Base-by-base conservation (phyloP, 2,797 vertebrate genomes). In the Galaxias olidus region DNA sequence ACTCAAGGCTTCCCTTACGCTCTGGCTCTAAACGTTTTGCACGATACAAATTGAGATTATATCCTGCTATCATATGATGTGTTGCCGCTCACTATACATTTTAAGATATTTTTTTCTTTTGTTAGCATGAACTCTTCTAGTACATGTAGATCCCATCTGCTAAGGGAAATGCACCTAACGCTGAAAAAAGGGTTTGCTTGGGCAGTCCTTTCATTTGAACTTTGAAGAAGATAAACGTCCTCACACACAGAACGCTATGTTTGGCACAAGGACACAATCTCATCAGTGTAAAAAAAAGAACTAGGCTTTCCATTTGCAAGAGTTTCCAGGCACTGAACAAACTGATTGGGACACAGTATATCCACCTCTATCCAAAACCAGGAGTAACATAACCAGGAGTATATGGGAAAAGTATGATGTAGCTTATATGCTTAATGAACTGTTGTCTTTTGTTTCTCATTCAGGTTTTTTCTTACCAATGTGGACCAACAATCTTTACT, bases 191-290 rank as follows among this genome's bases (percentile, higher is more conserved):
- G 14, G 4, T 14, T 10, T 12, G 15, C 13, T 1, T 46, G 46
- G 18, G 13, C 14, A 30, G 52, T 18, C 73, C 63, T 43, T 68
- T 68, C 76, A 4, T 74, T 72, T 86, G 86, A 89, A 87, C 86
- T 85, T 49, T 85, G 55, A n/a, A 63, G 80, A 71, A 82, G 81
- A 73, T 83, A 77, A 83, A 84, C 75, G 76, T 79, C 59, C 55
- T 79, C 80, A 64, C 77, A 88, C 87, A 84, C 78, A 85, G 87
- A 81, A 78, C 75, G 67, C 77, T 83, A 78, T 74, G 83, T 84
- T 87, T 87, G 85, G 84, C 86, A 80, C 84, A 89, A 90, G 87
- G 86, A 84, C 84, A n/a, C 72, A 67, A 73, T 86, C 72, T 86
- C 81, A 85, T 88, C 82, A 82, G 74, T 30, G 79, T 78, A 79